These are phyloP conservation scores for Nicator chloris DNA, from an alignment of 2,113 vertebrate species.

Conservation along the genomic window DNA sequence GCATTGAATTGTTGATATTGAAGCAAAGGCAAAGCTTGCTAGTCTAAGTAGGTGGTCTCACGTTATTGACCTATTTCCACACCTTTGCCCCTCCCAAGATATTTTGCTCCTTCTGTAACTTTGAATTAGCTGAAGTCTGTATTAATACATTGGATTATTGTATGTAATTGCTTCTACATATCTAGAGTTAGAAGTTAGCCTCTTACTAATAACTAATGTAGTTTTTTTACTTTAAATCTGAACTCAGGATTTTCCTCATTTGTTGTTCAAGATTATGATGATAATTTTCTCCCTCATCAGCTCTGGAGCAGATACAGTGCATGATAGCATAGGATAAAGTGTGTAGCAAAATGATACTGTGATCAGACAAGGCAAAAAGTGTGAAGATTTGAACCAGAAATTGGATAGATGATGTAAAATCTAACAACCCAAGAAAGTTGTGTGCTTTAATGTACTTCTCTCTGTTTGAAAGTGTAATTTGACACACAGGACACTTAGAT, in stretches of 20 bases:
- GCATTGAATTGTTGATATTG: background rate
- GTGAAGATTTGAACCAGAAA: background rate
- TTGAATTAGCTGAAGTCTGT: background rate
- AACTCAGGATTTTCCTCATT: background rate
- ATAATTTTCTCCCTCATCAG: background rate
- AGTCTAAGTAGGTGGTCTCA: background rate
- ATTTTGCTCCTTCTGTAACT: background rate
- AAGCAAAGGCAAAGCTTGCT: background rate
- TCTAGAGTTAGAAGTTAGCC: background rate
- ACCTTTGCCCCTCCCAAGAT: accelerated
- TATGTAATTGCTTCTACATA: background rate
- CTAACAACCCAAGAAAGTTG: background rate
- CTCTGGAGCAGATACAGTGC: background rate
- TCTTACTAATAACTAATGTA: background rate
- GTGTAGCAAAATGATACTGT: background rate
- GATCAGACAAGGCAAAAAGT: background rate
- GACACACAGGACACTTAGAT: background rate
- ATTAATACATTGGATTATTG: background rate
- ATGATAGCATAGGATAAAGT: background rate
- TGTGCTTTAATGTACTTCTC: background rate
- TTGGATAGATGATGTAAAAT: background rate
- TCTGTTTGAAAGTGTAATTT: background rate
- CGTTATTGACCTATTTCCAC: background rate
- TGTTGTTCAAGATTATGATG: background rate
- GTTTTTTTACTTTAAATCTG: background rate